Conservation (phyloP, 2,797 vertebrate genomes). For the Bradypodion ventrale region DNA sequence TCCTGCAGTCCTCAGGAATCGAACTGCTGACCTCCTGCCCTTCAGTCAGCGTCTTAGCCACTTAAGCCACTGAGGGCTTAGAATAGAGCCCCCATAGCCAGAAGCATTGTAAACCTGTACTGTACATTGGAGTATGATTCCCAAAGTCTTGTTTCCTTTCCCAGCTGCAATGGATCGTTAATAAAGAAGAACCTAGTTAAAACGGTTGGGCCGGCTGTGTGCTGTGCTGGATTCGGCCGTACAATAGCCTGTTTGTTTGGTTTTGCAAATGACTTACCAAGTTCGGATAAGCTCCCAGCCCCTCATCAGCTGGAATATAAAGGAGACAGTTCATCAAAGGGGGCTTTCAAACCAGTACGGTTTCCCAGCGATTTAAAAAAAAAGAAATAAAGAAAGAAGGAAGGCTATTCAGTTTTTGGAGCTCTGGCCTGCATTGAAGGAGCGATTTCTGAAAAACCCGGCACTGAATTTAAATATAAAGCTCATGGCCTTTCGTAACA, state of each 20-base stretch:
- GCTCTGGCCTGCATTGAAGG: background rate
- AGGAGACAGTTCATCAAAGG: background rate
- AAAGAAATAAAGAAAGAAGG: too few species aligned
- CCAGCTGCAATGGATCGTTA: background rate
- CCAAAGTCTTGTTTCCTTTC: background rate
- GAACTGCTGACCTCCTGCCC: too few species aligned
- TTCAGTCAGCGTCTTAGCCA: too few species aligned
- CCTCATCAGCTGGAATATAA: background rate
- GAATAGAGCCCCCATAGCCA: too few species aligned
- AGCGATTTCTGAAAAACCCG: background rate
- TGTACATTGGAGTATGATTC: background rate
- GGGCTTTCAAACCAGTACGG: background rate
- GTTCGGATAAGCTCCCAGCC: background rate
- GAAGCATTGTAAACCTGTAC: background rate
- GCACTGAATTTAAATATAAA: background rate
- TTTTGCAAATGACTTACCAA: background rate
- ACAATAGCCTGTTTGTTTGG: conserved; percentile 30
- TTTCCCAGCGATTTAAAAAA: background rate
- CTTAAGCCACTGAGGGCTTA: too few species aligned
- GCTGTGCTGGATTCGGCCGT: background rate
- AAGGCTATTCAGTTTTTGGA: background rate
- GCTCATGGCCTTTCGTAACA: background rate
- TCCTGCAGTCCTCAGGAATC: too few species aligned
- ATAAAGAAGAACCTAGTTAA: background rate
- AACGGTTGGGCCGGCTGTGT: background rate